Conservation (phyloP, 2,113 vertebrate genomes). For the Saimiri boliviensis region DNA sequence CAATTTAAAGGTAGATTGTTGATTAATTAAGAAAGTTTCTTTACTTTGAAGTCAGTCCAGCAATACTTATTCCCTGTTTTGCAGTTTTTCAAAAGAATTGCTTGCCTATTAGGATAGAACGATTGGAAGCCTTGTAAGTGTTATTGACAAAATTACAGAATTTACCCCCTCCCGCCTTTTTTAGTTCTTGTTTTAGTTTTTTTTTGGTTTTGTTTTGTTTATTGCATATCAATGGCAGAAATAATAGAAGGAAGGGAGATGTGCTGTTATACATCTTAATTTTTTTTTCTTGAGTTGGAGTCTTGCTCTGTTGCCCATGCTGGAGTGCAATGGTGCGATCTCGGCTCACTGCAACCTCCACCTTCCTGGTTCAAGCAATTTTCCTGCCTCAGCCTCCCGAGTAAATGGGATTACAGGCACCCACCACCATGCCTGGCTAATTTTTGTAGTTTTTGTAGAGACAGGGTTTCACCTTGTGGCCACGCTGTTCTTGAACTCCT, state of each 20-base stretch:
- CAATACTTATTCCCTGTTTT: not conserved
- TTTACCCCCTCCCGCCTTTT: not conserved
- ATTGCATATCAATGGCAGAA: not conserved
- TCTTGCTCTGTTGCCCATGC: too few species aligned
- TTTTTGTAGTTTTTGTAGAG: too few species aligned
- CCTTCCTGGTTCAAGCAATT: too few species aligned
- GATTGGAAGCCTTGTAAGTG: not conserved
- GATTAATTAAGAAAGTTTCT: slow-evolving; percentile 30
- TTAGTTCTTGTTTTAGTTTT: too few species aligned
- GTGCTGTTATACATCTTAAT: not conserved
- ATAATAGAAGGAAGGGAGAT: not conserved
- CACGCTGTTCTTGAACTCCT: too few species aligned
- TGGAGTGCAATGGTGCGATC: too few species aligned
- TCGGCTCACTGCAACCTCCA: too few species aligned
- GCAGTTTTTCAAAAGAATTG: slow-evolving; percentile 12
- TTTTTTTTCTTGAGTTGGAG: too few species aligned
- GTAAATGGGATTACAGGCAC: too few species aligned
- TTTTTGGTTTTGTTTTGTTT: not conserved
- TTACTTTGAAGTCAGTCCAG: slow-evolving; percentile 37
- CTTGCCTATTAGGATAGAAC: not conserved
- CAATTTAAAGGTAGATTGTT: slow-evolving; percentile 24
- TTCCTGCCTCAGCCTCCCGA: too few species aligned
- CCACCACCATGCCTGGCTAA: too few species aligned
- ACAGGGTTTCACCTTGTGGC: too few species aligned
- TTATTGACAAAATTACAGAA: slow-evolving; percentile 2